Conservation (phyloP, 2,888 invertebrate species). For the Chalcosyrphus nemorum region DNA sequence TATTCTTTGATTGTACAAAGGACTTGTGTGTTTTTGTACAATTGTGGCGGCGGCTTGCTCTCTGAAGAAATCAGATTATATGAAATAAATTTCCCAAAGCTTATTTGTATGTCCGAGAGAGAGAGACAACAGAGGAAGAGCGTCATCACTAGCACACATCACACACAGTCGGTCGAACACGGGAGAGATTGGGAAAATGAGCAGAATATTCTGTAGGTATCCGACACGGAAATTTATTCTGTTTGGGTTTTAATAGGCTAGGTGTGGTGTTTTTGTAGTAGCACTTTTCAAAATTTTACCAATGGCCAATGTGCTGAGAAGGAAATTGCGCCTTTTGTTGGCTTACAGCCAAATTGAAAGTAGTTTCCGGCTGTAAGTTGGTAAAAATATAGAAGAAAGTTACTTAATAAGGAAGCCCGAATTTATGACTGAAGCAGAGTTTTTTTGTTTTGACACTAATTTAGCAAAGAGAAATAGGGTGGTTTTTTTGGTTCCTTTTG, state of each 20-base stretch:
- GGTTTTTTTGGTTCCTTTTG: background rate
- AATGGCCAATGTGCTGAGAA: conserved; percentile 7
- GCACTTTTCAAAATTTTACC: conserved; percentile 18
- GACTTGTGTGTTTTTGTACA: background rate
- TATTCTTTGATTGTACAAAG: conserved; percentile 19
- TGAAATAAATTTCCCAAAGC: conserved; percentile 10
- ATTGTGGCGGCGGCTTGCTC: conserved; percentile 7
- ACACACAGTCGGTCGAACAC: background rate
- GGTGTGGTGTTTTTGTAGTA: conserved; percentile 27
- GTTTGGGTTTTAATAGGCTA: conserved; percentile 26
- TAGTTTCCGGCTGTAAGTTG: background rate
- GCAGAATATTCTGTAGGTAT: conserved; percentile 1
- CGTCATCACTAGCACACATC: background rate
- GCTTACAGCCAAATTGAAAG: background rate
- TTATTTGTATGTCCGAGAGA: background rate
- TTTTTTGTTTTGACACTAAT: background rate
- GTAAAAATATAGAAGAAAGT: too few species aligned
- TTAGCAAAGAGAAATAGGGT: too few species aligned
- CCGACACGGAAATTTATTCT: conserved; percentile 23
- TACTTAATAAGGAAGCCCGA: background rate
- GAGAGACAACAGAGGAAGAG: background rate
- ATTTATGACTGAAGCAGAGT: background rate
- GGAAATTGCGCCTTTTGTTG: background rate
- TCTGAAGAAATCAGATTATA: background rate
- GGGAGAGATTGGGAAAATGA: background rate